Conservation (phyloP, 2,888 invertebrate species). For the Apodemia duryi region DNA sequence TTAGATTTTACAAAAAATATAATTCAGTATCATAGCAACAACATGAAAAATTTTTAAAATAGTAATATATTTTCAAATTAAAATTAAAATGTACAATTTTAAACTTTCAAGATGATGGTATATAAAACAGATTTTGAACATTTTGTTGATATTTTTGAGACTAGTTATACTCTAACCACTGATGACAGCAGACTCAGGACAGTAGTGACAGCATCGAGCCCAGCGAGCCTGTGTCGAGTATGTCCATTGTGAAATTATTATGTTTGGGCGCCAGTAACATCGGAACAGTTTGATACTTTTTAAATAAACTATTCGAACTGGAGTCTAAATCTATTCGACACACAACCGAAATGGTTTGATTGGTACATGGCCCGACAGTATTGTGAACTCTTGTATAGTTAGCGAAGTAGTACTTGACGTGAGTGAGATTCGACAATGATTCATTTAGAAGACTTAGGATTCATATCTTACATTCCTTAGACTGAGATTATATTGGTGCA, state of each 20-base stretch:
- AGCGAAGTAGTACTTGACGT: neutral
- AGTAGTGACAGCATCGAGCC: neutral
- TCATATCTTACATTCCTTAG: slow-evolving; percentile 1
- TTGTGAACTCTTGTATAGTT: slow-evolving; percentile 1
- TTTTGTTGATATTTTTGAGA: neutral
- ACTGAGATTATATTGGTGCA: neutral
- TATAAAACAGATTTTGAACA: too few species aligned
- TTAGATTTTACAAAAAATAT: too few species aligned
- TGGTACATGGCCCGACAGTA: neutral
- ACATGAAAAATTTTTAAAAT: too few species aligned
- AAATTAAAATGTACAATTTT: too few species aligned
- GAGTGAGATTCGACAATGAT: neutral
- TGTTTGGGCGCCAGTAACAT: neutral
- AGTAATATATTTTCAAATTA: too few species aligned
- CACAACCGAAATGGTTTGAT: neutral
- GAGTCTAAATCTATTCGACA: neutral
- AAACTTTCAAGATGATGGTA: too few species aligned
- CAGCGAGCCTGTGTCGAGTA: neutral
- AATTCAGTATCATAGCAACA: too few species aligned
- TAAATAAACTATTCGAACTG: neutral
- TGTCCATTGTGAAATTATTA: neutral
- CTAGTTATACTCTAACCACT: neutral
- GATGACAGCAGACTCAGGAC: too few species aligned
- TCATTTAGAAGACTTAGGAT: neutral
- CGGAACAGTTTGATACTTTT: neutral